A percentile compares a stretch with the other conserved stretches of the same genome.
phyloP scores from a whole-genome alignment of 2,797 vertebrate species.

The Limnodromus scolopaceus region DNA sequence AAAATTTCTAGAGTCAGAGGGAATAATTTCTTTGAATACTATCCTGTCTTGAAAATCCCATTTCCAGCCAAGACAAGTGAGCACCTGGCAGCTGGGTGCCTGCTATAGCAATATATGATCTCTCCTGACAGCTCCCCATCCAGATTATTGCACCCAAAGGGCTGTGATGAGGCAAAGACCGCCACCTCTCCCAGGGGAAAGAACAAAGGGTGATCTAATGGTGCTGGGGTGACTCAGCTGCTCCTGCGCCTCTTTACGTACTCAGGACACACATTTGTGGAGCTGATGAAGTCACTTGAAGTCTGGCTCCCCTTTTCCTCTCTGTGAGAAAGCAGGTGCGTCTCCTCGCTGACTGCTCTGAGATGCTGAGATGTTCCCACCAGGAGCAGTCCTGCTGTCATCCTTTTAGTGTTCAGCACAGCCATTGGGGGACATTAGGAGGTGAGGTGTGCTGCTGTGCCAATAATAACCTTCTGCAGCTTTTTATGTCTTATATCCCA shows the following conservation, averaged over 20 bases:
- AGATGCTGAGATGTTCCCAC: neutral
- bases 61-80: neutral
- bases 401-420: neutral
- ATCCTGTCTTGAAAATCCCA: neutral
- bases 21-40: neutral
- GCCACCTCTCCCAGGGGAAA: neutral
- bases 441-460: neutral
- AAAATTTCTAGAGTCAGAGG: neutral
- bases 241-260: neutral
- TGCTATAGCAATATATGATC: neutral
- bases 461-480: neutral
- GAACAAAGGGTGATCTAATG: slow-evolving; percentile 23
- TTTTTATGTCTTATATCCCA: neutral
- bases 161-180: neutral
- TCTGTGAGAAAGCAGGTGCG: neutral
- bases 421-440: neutral
- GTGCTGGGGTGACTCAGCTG: neutral
- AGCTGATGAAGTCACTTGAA: neutral
- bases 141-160: neutral
- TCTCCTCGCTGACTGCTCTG: neutral
- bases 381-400: neutral
- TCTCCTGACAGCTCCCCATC: neutral
- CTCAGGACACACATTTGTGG: neutral
- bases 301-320: neutral
- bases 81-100: neutral